phyloP scores from a whole-genome alignment of 1,140 invertebrate species.

The Meloidogyne floridensis region DNA sequence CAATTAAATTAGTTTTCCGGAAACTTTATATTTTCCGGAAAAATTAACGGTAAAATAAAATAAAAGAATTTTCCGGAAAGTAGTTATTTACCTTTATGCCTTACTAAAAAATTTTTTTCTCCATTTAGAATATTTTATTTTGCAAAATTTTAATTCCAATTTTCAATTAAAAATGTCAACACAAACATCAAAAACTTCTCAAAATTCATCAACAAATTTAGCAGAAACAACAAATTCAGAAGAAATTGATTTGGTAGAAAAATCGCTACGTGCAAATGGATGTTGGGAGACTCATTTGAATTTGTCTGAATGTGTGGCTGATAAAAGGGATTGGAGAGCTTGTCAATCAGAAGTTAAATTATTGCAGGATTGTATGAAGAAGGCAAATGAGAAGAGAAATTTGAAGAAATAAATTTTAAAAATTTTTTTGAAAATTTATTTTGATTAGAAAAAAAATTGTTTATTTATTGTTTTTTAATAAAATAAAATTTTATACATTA shows the following conservation, averaged over 20 bases:
- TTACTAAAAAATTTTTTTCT: too few species aligned
- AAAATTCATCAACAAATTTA: not conserved
- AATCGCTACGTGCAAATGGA: conserved; percentile 16
- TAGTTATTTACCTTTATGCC: too few species aligned
- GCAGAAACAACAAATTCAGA: conserved; percentile 4
- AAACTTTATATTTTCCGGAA: too few species aligned
- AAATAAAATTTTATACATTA: too few species aligned
- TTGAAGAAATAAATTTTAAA: not conserved
- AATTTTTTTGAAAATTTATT: not conserved
- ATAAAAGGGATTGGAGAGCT: conserved; percentile 16
- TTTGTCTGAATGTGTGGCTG: conserved; percentile 22
- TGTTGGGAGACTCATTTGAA: conserved; percentile 26
- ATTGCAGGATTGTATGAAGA: not conserved
- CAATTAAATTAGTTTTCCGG: too few species aligned
- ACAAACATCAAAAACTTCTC: not conserved
- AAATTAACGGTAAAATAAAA: too few species aligned
- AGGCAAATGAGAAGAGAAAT: not conserved
- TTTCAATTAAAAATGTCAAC: not conserved
- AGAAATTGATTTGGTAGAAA: conserved; percentile 18
- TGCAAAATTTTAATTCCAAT: too few species aligned
- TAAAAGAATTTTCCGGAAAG: too few species aligned
- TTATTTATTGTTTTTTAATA: too few species aligned
- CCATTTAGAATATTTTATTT: too few species aligned
- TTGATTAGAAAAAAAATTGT: too few species aligned
- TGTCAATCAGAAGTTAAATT: conserved; percentile 13